These are phyloP conservation scores for Parauchenoglanis ngamensis DNA, from an alignment of 2,797 vertebrate genomes.

Conservation along the genomic window DNA sequence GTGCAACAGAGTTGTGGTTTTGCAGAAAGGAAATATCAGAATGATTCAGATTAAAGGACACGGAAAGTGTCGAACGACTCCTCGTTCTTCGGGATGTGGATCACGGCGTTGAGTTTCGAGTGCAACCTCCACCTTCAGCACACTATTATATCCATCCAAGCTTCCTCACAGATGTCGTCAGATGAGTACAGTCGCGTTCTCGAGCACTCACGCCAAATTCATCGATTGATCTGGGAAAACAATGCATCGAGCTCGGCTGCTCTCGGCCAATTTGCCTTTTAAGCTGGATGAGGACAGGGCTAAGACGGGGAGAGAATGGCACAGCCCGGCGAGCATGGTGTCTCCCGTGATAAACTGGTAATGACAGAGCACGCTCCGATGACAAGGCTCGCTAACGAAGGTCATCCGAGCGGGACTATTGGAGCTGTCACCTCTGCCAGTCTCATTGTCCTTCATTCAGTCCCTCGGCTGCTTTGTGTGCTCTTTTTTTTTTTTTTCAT, in stretches of 20 bases:
- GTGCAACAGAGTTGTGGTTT: neutral
- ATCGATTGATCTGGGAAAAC: neutral
- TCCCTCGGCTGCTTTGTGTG: neutral
- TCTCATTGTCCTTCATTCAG: conserved; percentile 2
- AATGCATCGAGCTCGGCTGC: neutral
- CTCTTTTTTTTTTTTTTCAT: too few relatives aligned
- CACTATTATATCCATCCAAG: neutral
- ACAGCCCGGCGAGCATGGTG: neutral
- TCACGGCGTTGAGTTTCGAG: neutral
- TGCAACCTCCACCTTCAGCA: neutral
- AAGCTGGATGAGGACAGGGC: neutral
- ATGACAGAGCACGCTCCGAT: conserved; percentile 23
- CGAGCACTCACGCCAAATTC: neutral
- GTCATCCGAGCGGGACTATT: conserved; percentile 11
- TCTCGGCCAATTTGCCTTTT: neutral
- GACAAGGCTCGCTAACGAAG: conserved; percentile 33
- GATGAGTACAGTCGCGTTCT: neutral
- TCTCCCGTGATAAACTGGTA: conserved; percentile 22
- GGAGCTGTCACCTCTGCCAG: conserved; percentile 32
- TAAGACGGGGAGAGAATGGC: neutral
- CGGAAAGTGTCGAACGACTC: neutral
- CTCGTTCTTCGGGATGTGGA: neutral
- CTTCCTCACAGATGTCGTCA: neutral
- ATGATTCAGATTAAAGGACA: neutral
- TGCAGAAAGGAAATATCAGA: neutral